Evolutionary conservation across 2,113 vertebrate species (phyloP), one percentile per base, ranked within the genome.

Genomic region (Cervus canadensis): DNA sequence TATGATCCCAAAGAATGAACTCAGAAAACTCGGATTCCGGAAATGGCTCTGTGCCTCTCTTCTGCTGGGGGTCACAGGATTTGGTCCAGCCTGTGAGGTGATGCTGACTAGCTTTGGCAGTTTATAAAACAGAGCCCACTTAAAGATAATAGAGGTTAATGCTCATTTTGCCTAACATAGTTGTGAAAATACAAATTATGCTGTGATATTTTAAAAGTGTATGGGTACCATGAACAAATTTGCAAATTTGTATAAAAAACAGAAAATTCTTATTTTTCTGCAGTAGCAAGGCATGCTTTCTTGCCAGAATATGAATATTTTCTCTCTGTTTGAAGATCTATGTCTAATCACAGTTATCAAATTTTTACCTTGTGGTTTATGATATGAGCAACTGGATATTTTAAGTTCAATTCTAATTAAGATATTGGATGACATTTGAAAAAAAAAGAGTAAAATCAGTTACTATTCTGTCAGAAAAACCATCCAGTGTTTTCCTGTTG

Each of bases 31-130:
- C 5, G 2, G 3, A 5, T 36, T 84, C 8, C 0, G 1, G 28
- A 28, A 26, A 0, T 21, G 5, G 2, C 36, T 56, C 28, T 6
- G 19, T 0, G 2, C 19, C 23, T 50, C 30, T 1, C 2, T 36
- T 21, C 2, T 19, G 11, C 25, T 25, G 21, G 5, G 9, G 3
- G 9, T 19, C 21, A 43, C 21, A 26, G 26, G 5, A 45, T 21
- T 25, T 0, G 2, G 33, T 6, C 25, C 5, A 3, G 59, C 30
- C 45, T 5, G 7, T 1, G 16, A 33, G 21, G 7, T 1, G 25
- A 15, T 15, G 25, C n/a, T 6, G 10, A 71, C 5, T 10, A 14
- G 15, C 3, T 10, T 33, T 71, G 5, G 21, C 5, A 15, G 17
- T 13, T 40, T 56, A 33, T 14, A 17, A 57, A 21, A 10, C 2